Base-by-base conservation (phyloP, 2,888 invertebrate species). In the Falcaria lacertinaria region DNA sequence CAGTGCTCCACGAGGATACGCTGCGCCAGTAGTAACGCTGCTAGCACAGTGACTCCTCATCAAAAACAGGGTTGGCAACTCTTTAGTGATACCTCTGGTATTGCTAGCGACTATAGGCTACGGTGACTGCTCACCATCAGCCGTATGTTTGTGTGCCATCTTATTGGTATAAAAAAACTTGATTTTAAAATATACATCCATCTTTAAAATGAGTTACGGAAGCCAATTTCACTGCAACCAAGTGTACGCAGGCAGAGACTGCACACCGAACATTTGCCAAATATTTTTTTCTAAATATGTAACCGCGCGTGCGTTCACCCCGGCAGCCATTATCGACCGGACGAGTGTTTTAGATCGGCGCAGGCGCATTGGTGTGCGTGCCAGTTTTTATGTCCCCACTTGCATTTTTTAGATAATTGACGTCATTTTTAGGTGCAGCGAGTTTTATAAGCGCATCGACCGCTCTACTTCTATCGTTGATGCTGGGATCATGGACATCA, bases 221-320 rank as follows among this genome's bases (percentile, higher is more conserved):
- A 19, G 4, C 47, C 59, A 45, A 47, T 61, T 64, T 54, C 38
- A 43, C 34, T 59, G 73, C 54, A 67, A 47, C 39, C 60, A 68
- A 70, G 54, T 76, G 70, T 62, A 76, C 55, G 64, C 62, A 62
- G 67, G 75, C 71, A 62, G n/a, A n/a, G n/a, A n/a, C n/a, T n/a
- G n/a, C 64, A 71, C 69, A 77, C 80, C 75, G 84, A 72, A 73
- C 84, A 82, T 85, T 88, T 88, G 88, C 87, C 87, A 89, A 88
- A 87, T 86, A 86, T 88, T 89, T 89, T 88, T 89, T 89, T 88
- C 89, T 89, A 88, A 89, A 89, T 88, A 88, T 88, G 89, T 84
- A 83, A 80, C 81, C 64, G 51, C 57, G 77, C 66, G 69, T 64
- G 59, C 85, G 58, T 67, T 69, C 68, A 81, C 75, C 87, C 65